These are phyloP conservation scores for Limanda limanda DNA, from an alignment of 2,113 vertebrate species.

Conservation along the genomic window DNA sequence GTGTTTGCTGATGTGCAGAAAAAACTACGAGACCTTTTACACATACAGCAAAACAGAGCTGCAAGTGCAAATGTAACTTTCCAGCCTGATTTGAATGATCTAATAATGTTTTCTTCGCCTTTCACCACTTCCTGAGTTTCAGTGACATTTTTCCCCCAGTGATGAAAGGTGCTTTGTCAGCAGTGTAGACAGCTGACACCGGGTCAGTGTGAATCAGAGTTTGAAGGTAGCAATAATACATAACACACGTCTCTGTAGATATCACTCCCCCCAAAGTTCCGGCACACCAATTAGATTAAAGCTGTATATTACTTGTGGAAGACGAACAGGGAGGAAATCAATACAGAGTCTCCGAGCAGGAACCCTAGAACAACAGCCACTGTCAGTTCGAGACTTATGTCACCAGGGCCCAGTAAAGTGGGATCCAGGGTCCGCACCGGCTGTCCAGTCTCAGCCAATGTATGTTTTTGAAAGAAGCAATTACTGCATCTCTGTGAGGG, in stretches of 20 bases:
- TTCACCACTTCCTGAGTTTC: background rate
- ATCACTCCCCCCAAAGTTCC: conserved; percentile 63
- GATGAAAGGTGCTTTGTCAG: conserved; percentile 70
- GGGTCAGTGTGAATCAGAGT: conserved; percentile 62
- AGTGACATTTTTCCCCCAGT: conserved; percentile 34
- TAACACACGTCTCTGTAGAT: conserved; percentile 67
- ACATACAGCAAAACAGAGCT: background rate
- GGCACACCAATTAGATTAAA: conserved; percentile 76
- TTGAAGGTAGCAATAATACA: conserved; percentile 70
- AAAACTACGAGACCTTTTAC: background rate
- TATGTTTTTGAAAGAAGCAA: conserved; percentile 28
- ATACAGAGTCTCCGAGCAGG: conserved; percentile 68
- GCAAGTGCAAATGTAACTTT: background rate
- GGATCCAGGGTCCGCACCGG: conserved; percentile 38
- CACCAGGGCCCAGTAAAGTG: conserved; percentile 34
- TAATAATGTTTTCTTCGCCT: background rate
- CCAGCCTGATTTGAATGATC: conserved; percentile 21
- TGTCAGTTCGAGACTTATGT: conserved; percentile 62
- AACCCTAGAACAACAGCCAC: conserved; percentile 65
- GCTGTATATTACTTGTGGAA: conserved; percentile 74
- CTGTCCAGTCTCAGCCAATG: conserved; percentile 19
- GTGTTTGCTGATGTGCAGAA: background rate
- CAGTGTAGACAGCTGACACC: conserved; percentile 62
- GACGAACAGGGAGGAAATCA: conserved; percentile 67
- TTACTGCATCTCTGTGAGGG: conserved; percentile 21